Conservation (phyloP, 2,888 invertebrate genomes). For the Helleia helle region DNA sequence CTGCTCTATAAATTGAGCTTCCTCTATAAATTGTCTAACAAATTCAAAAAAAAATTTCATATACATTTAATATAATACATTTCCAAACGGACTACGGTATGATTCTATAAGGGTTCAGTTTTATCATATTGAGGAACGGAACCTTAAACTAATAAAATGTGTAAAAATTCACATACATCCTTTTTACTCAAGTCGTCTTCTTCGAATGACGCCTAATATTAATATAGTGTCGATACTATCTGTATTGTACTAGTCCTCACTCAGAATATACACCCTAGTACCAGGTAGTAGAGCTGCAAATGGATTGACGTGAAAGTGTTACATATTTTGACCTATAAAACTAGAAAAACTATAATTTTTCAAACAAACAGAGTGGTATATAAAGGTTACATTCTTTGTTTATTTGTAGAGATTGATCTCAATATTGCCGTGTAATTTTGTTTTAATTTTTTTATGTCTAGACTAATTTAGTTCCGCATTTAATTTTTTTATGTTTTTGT, state of each 20-base stretch:
- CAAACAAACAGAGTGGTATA: not conserved
- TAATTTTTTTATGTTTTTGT: no score
- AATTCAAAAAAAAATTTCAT: no score
- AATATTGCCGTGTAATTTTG: not conserved
- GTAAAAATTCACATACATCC: not conserved
- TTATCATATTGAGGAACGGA: not conserved
- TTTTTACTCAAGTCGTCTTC: not conserved
- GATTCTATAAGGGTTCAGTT: not conserved
- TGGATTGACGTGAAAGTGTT: not conserved
- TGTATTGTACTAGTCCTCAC: constrained; percentile 11
- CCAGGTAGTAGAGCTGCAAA: not conserved
- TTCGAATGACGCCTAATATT: not conserved
- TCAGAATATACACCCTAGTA: not conserved
- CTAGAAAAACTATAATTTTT: not conserved
- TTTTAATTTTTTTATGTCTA: not conserved
- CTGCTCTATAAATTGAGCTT: no score
- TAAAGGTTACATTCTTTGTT: not conserved
- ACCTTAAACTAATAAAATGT: not conserved
- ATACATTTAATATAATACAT: no score
- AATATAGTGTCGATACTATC: constrained; percentile 10
- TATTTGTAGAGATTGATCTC: not conserved
- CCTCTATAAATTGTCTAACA: no score
- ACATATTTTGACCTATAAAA: not conserved
- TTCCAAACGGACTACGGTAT: not conserved
- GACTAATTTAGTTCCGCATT: not conserved